These are phyloP conservation scores for Phyto melanocephala DNA, from an alignment of 2,888 invertebrate genomes.

Conservation along the genomic window DNA sequence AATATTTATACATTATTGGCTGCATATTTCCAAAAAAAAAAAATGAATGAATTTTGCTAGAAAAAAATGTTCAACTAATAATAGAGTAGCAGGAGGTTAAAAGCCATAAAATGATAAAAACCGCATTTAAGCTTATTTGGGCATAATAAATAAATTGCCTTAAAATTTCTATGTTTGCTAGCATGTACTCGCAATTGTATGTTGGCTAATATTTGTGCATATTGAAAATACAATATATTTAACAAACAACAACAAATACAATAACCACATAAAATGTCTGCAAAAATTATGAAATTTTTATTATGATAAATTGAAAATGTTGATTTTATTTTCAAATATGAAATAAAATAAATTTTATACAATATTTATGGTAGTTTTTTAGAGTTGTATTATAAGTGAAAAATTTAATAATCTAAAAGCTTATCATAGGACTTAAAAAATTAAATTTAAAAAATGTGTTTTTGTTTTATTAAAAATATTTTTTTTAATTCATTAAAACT, in stretches of 20 bases:
- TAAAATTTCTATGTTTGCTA: neutral
- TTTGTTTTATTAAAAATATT: no score
- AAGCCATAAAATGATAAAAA: conserved; percentile 54
- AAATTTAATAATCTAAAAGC: no score
- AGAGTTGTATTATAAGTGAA: no score
- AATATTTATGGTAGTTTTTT: neutral
- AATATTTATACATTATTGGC: conserved; percentile 40
- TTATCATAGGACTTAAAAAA: no score
- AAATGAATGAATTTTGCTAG: neutral
- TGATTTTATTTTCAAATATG: neutral
- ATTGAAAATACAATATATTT: neutral
- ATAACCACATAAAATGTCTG: conserved; percentile 19
- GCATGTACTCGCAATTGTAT: neutral
- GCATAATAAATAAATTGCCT: conserved; percentile 56
- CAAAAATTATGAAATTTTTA: conserved; percentile 40
- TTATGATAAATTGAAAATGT: conserved; percentile 14
- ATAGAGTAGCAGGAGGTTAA: conserved; percentile 32
- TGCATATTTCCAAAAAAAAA: neutral
- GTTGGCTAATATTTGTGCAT: conserved; percentile 41
- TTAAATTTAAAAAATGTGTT: no score
- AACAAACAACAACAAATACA: neutral
- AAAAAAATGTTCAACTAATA: conserved; percentile 22
- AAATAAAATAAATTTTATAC: neutral
- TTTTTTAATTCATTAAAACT: no score
- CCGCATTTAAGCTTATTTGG: conserved; percentile 55